These are phyloP conservation scores for Carposina sasakii DNA, from an alignment of 1,140 invertebrate genomes.

Conservation along the genomic window DNA sequence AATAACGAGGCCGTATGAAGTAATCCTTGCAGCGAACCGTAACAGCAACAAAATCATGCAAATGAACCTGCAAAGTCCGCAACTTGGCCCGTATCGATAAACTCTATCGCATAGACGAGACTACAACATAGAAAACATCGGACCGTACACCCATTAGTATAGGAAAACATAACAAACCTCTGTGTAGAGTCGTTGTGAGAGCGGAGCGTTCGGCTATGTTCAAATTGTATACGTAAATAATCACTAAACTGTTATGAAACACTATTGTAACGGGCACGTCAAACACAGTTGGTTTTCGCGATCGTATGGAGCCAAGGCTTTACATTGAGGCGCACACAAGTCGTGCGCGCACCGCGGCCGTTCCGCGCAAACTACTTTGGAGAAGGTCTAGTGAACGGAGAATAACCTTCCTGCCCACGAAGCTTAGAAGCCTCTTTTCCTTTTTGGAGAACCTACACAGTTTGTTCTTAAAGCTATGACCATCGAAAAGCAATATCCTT, in stretches of 20 bases:
- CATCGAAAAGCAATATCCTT: conserved; percentile 5
- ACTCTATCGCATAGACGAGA: conserved; percentile 33
- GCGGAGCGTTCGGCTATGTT: conserved; percentile 33
- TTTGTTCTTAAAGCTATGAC: conserved; percentile 30
- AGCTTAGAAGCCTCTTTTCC: conserved; percentile 53
- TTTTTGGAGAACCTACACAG: no score
- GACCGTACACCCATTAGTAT: conserved; percentile 15
- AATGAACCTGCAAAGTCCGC: conserved; percentile 38
- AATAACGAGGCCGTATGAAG: conserved; percentile 39
- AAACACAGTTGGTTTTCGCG: conserved; percentile 46
- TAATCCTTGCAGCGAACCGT: conserved; percentile 50
- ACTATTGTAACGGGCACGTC: conserved; percentile 53
- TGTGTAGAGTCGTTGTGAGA: conserved; percentile 43
- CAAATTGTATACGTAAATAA: conserved; percentile 54
- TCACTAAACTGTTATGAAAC: conserved; percentile 61
- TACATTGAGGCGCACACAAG: no score
- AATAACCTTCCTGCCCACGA: conserved; percentile 61
- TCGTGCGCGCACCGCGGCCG: conserved; percentile 54
- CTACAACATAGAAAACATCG: conserved; percentile 23
- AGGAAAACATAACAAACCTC: conserved; percentile 41
- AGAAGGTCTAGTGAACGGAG: conserved; percentile 43
- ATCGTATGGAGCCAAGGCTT: conserved; percentile 27
- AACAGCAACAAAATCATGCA: conserved; percentile 57
- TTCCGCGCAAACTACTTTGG: conserved; percentile 53
- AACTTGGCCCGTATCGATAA: conserved; percentile 24